Conservation (phyloP, 2,888 invertebrate species). For the Idaea biselata region DNA sequence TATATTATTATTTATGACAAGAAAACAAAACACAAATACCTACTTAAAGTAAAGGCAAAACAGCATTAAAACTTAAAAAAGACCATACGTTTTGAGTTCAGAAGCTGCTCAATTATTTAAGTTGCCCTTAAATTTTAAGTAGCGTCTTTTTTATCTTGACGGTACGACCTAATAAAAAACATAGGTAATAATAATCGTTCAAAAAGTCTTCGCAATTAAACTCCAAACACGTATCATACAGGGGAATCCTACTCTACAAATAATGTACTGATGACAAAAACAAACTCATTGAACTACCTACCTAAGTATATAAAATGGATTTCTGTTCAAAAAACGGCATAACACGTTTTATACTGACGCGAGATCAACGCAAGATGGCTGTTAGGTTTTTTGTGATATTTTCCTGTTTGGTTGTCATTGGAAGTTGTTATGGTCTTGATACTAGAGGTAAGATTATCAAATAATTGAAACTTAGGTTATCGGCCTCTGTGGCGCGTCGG, state of each 20-base stretch:
- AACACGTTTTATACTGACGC: conserved; percentile 20
- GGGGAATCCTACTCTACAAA: not conserved
- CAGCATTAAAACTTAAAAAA: no score
- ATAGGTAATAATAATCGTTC: no score
- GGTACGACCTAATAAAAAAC: no score
- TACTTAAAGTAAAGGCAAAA: no score
- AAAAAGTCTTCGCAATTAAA: not conserved
- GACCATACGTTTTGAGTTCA: no score
- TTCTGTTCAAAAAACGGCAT: conserved; percentile 2
- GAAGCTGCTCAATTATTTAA: no score
- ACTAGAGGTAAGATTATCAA: not conserved
- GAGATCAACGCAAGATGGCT: conserved; percentile 28
- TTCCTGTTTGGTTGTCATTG: conserved; percentile 24
- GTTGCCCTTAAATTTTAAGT: no score
- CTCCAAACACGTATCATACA: not conserved
- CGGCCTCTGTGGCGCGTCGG: no score
- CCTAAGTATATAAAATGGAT: conserved; percentile 18
- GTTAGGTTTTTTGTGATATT: conserved; percentile 21
- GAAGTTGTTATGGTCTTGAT: conserved; percentile 14
- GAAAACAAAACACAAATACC: no score
- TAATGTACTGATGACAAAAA: not conserved
- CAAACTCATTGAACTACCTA: not conserved
- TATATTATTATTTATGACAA: no score
- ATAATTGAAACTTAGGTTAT: not conserved
- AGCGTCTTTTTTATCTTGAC: no score